Evolutionary conservation across 2,888 invertebrate genomes (phyloP), one percentile per base, ranked within the genome.

Genomic region (Timandra comae): DNA sequence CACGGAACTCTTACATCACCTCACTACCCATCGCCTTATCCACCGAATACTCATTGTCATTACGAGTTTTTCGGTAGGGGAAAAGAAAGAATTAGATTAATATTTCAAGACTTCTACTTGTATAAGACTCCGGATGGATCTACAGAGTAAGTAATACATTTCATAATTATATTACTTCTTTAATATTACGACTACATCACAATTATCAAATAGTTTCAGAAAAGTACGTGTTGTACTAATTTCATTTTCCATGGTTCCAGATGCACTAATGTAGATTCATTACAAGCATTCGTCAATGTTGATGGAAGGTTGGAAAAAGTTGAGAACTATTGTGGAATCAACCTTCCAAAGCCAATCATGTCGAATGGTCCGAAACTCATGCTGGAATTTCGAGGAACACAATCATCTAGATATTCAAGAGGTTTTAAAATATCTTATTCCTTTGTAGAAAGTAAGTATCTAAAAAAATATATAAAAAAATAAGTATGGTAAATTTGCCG

Each of bases 61-160:
- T 97, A 95, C 77, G 94, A 96, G 65, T 97, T 98, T 76, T 92
- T 92, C 63, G 97, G 96, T 25, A 87, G 91, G 46, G 93, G 93
- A 31, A 91, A 92, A 52, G 96, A 98, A 74, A 86, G 94, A 59
- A 91, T 97, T 49, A 93, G 94, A 86, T 89, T 97, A 66, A 86
- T 91, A 57, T 96, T 96, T 85, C 91, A 91, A 66, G 93, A 94
- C 72, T 95, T 96, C 75, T 92, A 92, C 78, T 88, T 94, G 46
- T 90, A 91, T 67, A 91, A 91, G 74, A 86, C 90, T 19, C 70
- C 87, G 20, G 89, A 89, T 52, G 88, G 88, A 49, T 70, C 88
- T 30, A 87, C 88, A 62, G 90, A 91, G 91, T 91, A 78, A 88
- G 90, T 87, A 47, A 43, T n/a, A 12, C 9, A 23, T 7, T 16